Percentiles rank a stretch among this genome's conserved stretches.
Conservation (phyloP, 2,797 vertebrate species). For the Carapus acus region DNA sequence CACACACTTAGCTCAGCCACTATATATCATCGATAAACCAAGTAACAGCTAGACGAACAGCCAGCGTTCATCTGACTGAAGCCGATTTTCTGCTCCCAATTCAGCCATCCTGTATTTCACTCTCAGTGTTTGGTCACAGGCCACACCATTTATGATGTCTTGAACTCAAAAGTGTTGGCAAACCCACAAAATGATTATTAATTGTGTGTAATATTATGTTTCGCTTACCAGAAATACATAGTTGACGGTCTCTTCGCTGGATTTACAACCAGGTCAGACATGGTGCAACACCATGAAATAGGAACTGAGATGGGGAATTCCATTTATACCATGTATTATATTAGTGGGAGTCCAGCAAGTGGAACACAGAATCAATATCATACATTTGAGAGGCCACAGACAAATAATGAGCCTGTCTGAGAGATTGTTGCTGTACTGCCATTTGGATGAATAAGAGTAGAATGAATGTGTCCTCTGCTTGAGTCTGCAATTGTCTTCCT, state of each 20-base stretch:
- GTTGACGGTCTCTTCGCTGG: not conserved
- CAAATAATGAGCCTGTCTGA: slow-evolving; percentile 8
- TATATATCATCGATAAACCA: slow-evolving; percentile 12
- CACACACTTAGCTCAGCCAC: slow-evolving; percentile 1
- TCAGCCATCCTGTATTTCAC: not conserved
- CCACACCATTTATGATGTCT: not conserved
- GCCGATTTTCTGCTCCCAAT: slow-evolving; percentile 11
- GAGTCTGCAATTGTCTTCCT: no score
- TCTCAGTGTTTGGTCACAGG: not conserved
- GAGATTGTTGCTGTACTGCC: slow-evolving; percentile 20
- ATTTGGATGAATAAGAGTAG: slow-evolving; percentile 11
- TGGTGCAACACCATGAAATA: slow-evolving; percentile 2
- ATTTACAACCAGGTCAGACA: not conserved
- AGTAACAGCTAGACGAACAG: slow-evolving; percentile 26
- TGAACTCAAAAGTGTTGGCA: not conserved
- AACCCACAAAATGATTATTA: not conserved
- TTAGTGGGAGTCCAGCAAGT: not conserved
- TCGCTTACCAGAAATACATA: not conserved
- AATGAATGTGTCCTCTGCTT: no score
- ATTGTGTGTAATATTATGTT: not conserved
- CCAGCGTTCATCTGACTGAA: slow-evolving; percentile 11
- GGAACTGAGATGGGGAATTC: not conserved
- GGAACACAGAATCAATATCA: slow-evolving; percentile 25
- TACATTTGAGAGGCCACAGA: slow-evolving; percentile 12
- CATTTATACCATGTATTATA: not conserved